phyloP scores from a whole-genome alignment of 2,113 vertebrate species.

The Gallinago undulata region DNA sequence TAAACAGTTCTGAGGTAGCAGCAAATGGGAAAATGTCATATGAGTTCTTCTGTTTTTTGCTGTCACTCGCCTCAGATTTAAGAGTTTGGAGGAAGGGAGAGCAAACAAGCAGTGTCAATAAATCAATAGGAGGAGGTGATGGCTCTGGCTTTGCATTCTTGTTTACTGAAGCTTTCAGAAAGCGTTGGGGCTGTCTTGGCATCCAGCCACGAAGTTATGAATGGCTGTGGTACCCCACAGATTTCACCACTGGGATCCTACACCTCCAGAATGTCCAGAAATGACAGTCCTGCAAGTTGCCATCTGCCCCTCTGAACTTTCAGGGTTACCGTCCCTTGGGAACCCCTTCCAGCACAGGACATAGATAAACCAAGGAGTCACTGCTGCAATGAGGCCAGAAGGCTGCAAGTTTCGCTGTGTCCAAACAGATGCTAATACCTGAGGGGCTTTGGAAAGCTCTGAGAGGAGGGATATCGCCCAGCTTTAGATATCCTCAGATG shows the following conservation, averaged over 20 bases:
- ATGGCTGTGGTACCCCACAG: not conserved
- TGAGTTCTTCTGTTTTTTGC: not conserved
- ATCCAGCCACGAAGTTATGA: not conserved
- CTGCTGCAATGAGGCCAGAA: accelerated
- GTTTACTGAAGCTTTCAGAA: slow-evolving; percentile 63
- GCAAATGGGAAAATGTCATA: not conserved
- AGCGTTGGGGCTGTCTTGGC: slow-evolving; percentile 16
- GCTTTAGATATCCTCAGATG: not conserved
- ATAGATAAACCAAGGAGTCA: not conserved
- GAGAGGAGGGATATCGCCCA: not conserved
- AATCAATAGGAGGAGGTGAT: slow-evolving; percentile 5
- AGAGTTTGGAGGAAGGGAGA: slow-evolving; percentile 13
- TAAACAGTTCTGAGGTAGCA: not conserved
- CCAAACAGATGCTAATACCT: not conserved
- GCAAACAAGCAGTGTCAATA: slow-evolving; percentile 14
- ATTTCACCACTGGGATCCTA: not conserved
- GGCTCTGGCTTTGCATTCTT: slow-evolving; percentile 44
- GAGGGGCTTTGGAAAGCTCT: not conserved
- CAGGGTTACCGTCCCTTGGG: not conserved
- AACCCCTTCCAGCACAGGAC: not conserved
- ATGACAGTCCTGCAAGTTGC: not conserved
- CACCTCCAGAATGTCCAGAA: not conserved
- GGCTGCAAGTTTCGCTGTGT: not conserved
- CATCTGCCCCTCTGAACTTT: not conserved
- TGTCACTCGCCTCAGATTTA: not conserved